Evolutionary conservation across 2,113 vertebrate species (phyloP).

Genomic region (Siniperca chuatsi): DNA sequence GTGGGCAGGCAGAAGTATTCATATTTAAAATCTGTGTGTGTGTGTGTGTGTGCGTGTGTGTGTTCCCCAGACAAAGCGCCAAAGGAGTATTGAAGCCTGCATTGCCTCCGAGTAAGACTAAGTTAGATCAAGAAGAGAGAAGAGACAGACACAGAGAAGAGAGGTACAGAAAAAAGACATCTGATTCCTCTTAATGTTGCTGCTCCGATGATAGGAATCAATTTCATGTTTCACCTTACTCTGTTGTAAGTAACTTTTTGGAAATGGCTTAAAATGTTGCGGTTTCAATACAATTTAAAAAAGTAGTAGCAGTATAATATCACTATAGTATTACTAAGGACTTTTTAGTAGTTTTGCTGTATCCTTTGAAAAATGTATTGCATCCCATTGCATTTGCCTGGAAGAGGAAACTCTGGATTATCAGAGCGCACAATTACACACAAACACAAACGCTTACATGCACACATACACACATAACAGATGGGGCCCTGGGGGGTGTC

Average conservation of each 20-base stretch:
- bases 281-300: background rate
- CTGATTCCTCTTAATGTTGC: background rate
- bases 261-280: background rate
- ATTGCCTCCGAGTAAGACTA: constrained; percentile 40
- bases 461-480: constrained; percentile 52
- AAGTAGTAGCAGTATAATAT: background rate
- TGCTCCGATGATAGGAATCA: background rate
- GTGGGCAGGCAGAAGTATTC: constrained; percentile 1
- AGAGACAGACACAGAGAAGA: background rate
- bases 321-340: background rate
- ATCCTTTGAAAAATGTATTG: background rate
- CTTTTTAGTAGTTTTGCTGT: background rate
- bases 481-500: constrained; percentile 68
- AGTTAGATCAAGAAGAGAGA: constrained; percentile 38
- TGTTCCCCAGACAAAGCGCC: constrained; percentile 35
- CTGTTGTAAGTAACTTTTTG: background rate
- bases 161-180: background rate
- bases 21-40: constrained; percentile 33
- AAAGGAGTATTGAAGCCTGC: constrained; percentile 43
- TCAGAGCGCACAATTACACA: constrained; percentile 41
- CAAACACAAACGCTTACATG: constrained; percentile 17
- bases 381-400: background rate
- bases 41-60: background rate
- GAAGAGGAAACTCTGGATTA: constrained; percentile 37
- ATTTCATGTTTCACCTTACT: background rate